Evolutionary conservation across 1,140 invertebrate genomes (phyloP).

Genomic region (Laodelphax striatellus): DNA sequence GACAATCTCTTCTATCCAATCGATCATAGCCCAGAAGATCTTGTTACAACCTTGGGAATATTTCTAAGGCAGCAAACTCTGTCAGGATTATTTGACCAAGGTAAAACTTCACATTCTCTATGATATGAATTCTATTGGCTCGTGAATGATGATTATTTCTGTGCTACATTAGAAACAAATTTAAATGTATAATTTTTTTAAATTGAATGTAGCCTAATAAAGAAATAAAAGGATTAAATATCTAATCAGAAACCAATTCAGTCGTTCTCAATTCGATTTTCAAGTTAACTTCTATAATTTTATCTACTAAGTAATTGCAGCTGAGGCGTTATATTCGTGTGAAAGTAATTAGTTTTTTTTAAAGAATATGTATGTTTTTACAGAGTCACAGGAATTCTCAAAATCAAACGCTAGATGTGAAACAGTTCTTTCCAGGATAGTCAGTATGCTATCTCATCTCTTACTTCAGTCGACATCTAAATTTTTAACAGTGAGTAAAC

Average conservation of each 20-base stretch:
- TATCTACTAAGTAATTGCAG: too few species aligned
- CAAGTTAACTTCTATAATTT: too few species aligned
- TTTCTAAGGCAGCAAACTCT: background rate
- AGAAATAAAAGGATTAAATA: too few species aligned
- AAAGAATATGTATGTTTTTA: background rate
- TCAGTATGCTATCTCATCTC: constrained; percentile 33
- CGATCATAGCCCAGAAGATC: constrained; percentile 13
- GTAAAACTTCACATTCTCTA: background rate
- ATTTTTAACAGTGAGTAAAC: constrained; percentile 45
- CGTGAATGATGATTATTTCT: background rate
- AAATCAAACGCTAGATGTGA: constrained; percentile 18
- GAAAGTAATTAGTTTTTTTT: too few species aligned
- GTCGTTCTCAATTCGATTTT: too few species aligned
- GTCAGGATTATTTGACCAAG: constrained; percentile 5
- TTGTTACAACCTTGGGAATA: background rate
- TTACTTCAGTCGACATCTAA: constrained; percentile 46
- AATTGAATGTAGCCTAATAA: too few species aligned
- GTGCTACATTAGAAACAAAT: too few species aligned
- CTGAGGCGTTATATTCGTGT: too few species aligned
- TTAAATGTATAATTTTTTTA: too few species aligned
- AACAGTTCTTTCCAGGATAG: constrained; percentile 37
- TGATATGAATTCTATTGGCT: background rate
- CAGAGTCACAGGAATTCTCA: constrained; percentile 1
- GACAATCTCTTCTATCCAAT: constrained; percentile 19
- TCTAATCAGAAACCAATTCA: too few species aligned